These are phyloP conservation scores for Trididemnum clinides DNA, from an alignment of 23 tunicate species.

Conservation along the genomic window DNA sequence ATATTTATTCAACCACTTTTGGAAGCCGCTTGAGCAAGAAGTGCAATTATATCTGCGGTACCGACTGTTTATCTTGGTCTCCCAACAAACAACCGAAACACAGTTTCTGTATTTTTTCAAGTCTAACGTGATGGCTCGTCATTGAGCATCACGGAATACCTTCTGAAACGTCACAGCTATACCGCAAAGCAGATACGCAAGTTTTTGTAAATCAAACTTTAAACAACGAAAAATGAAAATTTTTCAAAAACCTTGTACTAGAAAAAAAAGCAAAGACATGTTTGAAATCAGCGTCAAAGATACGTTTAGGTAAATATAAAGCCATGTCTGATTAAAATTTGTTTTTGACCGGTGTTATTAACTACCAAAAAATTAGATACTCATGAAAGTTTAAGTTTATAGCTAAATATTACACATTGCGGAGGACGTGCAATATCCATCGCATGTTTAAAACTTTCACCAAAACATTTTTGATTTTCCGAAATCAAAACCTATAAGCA, in stretches of 20 bases:
- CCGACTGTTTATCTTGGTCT: conserved; percentile 2
- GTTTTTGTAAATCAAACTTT: neutral
- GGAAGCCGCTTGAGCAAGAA: conserved; percentile 13
- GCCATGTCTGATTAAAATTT: neutral
- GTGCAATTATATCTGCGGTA: neutral
- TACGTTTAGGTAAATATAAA: neutral
- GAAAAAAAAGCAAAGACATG: neutral
- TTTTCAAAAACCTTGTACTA: neutral
- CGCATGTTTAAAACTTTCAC: too few species aligned
- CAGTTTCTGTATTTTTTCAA: neutral
- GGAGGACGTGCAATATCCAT: too few species aligned
- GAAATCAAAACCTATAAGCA: too few species aligned
- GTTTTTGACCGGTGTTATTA: neutral
- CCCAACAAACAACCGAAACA: neutral
- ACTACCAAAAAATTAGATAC: too few species aligned
- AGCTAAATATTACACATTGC: too few species aligned
- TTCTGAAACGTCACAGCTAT: neutral
- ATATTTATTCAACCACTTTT: neutral
- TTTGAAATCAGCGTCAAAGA: too few species aligned
- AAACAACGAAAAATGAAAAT: neutral
- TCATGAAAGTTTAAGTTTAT: too few species aligned
- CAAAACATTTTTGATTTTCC: too few species aligned
- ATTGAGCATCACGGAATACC: neutral
- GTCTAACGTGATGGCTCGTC: neutral
- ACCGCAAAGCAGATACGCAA: neutral